Evolutionary conservation across 1,140 invertebrate genomes (phyloP), one percentile per base, ranked within the genome.

Genomic region (Choristoneura fumiferana): DNA sequence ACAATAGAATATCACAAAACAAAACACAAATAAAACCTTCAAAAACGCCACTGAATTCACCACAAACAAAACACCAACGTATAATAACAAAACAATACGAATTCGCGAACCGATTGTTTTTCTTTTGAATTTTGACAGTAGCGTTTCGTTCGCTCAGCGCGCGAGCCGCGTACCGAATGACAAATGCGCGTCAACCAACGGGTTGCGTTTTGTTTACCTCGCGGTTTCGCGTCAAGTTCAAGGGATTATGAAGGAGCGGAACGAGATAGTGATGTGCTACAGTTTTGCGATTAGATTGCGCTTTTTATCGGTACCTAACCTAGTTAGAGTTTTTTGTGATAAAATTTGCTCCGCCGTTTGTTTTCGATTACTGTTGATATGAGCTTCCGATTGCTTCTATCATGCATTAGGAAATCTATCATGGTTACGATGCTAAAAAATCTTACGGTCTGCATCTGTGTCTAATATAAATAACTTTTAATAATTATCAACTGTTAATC

Each of bases 121-220:
- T 8, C 38, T 62, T 72, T 68, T 63, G 22, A 43, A 49, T 22
- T n/a, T 49, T 49, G 43, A 49, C 43, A 49, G 43, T 18, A 18
- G 12, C 43, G 43, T 49, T 49, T 49, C 43, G 18, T 49, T 49
- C 66, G 66, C 73, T 43, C 40, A 55, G 63, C 71, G 72, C 76
- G 76, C 73, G 64, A 68, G 62, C 75, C 63, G 60, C 78, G 65
- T 76, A 74, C 73, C 71, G 66, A 85, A 77, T 87, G 82, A 85
- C 84, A 87, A 87, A 87, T 87, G 81, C 73, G 74, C 76, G 76
- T 82, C 78, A 83, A 84, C 80, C 78, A 83, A 84, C 80, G 77
- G 66, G 71, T 82, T 80, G 62, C 77, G 76, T 78, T 65, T 83
- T 85, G 80, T 85, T 85, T 85, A 85, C 78, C 78, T 78, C 67